Percentiles rank a stretch among this genome's conserved stretches.
Conservation (phyloP, 2,797 vertebrate species). For the Gallinago nigripennis region DNA sequence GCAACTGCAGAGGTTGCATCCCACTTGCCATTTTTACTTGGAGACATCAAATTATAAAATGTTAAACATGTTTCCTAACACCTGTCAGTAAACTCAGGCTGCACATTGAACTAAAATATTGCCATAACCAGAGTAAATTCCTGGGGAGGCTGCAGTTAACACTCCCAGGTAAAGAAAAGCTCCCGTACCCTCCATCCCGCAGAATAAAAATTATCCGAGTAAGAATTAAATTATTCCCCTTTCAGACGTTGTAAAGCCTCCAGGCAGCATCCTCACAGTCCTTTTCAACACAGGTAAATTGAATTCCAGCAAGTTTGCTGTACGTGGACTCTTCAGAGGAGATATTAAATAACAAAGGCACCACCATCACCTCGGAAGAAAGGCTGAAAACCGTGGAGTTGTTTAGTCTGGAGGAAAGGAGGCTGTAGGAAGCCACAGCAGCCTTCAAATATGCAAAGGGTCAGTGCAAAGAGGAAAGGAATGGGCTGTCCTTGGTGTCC, state of each 20-base stretch:
- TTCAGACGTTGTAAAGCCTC: neutral
- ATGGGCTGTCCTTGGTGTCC: neutral
- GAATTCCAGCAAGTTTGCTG: constrained; percentile 42
- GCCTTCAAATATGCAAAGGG: constrained; percentile 17
- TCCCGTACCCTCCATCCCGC: neutral
- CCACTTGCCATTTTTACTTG: neutral
- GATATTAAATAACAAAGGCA: constrained; percentile 36
- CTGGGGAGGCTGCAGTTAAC: neutral
- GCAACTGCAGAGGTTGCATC: neutral
- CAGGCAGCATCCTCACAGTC: constrained; percentile 23
- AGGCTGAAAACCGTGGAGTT: neutral
- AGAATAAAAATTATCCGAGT: constrained; percentile 19
- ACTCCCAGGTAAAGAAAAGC: neutral
- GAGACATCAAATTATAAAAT: neutral
- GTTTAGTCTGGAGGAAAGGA: constrained; percentile 49
- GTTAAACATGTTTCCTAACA: neutral
- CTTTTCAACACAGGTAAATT: constrained; percentile 42
- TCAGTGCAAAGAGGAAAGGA: neutral
- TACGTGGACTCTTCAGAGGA: neutral
- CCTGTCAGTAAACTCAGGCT: neutral
- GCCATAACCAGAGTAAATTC: neutral
- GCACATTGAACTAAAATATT: neutral
- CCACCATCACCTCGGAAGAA: neutral
- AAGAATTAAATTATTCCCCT: constrained; percentile 47
- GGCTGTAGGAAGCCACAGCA: neutral